Evolutionary conservation across 2,113 vertebrate species (phyloP), one percentile per base, ranked within the genome.

Genomic region (Oenanthe melanoleuca): DNA sequence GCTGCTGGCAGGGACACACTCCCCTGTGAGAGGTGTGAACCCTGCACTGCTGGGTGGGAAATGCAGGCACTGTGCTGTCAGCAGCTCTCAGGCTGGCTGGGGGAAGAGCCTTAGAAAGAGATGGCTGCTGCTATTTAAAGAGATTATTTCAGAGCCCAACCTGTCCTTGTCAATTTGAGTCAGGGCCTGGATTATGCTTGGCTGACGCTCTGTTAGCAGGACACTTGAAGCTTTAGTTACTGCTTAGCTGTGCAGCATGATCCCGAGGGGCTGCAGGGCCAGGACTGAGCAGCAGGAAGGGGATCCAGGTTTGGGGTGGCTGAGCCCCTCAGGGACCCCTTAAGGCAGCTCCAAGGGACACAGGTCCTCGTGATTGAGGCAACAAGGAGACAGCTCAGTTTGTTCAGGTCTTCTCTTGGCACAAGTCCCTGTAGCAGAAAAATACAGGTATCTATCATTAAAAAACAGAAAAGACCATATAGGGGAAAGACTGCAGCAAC

Each of bases 141-240:
- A 93, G 96, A 95, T 98, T 97, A 97, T 91, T 95, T 93, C 83
- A 80, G 91, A 87, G 80, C 80, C 82, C 88, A 96, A 75, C 89
- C 96, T 97, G 97, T 97, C 97, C 93, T 95, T 97, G 96, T 95
- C 97, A 97, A 96, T 98, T 97, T 97, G 71, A 97, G 89, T 96
- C 95, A 97, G 59, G 77, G 83, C 89, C 80, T 57, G 95, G 97
- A 97, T 97, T 97, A 97, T 29, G 61, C 86, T 45, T n/a, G 33
- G 70, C 70, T 97, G 96, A 96, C 60, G 4, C 85, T 95, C 89
- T 84, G 89, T 95, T 95, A 93, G 85, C 88, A 89, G 90, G 77
- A 81, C 67, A 72, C 78, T 92, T 34, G 82, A 65, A 93, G 95
- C 94, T 95, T 96, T 97, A 92, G 81, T 82, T 88, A 96, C 83